Conservation (phyloP, 2,888 invertebrate genomes). For the Druceiella hillmani region DNA sequence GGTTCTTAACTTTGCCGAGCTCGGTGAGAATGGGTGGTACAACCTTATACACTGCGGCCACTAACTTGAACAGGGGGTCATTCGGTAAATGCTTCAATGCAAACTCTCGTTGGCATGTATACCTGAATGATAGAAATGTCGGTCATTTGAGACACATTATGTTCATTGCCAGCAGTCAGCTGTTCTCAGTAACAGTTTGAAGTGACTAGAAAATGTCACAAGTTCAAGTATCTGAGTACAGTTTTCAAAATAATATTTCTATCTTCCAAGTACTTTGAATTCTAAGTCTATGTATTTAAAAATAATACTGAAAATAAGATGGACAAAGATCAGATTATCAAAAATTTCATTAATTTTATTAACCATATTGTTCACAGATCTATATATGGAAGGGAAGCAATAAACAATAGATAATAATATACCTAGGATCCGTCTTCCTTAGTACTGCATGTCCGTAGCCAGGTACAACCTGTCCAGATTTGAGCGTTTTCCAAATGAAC, state of each 20-base stretch:
- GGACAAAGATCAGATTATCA: neutral
- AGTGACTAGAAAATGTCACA: no score
- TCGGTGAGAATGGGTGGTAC: slow-evolving; percentile 89
- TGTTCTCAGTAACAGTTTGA: no score
- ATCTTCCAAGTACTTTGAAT: no score
- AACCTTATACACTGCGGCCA: slow-evolving; percentile 85
- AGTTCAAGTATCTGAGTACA: no score
- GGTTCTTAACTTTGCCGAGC: slow-evolving; percentile 95
- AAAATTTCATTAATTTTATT: no score
- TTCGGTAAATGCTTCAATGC: slow-evolving; percentile 90
- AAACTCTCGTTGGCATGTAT: slow-evolving; percentile 91
- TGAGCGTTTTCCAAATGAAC: slow-evolving; percentile 95
- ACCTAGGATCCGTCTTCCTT: slow-evolving; percentile 86
- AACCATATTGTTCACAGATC: no score
- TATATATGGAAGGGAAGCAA: no score
- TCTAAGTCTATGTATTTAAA: neutral
- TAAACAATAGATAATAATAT: no score
- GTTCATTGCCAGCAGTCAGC: no score
- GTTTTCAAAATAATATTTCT: no score
- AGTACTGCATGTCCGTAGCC: slow-evolving; percentile 96
- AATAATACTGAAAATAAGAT: neutral
- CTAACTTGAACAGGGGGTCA: slow-evolving; percentile 87
- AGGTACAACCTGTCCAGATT: slow-evolving; percentile 94
- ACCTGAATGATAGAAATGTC: no score
- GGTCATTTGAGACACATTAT: no score